Percentiles rank a stretch among this genome's conserved stretches.
These are phyloP conservation scores for Ibycter americanus DNA, from an alignment of 2,797 vertebrate species.

Conservation along the genomic window DNA sequence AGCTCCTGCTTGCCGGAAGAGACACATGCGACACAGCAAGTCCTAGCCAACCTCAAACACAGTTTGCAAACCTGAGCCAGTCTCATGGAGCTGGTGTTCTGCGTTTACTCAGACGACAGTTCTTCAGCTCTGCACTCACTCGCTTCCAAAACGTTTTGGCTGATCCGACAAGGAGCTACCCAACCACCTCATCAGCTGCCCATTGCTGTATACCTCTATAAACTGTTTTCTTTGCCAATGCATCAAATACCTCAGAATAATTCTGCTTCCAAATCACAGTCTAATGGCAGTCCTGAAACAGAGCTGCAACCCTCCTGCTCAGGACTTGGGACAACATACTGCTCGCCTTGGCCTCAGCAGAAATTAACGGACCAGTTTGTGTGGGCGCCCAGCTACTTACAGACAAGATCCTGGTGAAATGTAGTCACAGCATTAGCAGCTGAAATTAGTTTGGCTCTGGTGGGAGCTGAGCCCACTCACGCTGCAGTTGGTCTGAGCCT, in stretches of 20 bases:
- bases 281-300: not conserved
- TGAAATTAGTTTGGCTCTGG: not conserved
- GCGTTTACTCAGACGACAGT: not conserved
- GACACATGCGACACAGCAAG: rapidly evolving
- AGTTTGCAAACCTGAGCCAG: not conserved
- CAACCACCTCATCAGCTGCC: not conserved
- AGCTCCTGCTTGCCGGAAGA: not conserved
- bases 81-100: not conserved
- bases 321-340: rapidly evolving
- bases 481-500: not conserved
- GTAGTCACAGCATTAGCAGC: not conserved
- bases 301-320: not conserved
- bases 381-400: not conserved
- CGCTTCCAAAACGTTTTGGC: not conserved
- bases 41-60: not conserved
- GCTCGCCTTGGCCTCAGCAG: not conserved
- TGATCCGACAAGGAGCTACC: not conserved
- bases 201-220: not conserved
- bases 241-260: not conserved
- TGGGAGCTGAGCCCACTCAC: not conserved
- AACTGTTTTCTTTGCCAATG: not conserved
- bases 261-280: not conserved
- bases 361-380: not conserved
- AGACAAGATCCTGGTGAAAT: not conserved
- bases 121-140: not conserved